Evolutionary conservation across 2,113 vertebrate species (phyloP).

Genomic region (Heterotis niloticus): DNA sequence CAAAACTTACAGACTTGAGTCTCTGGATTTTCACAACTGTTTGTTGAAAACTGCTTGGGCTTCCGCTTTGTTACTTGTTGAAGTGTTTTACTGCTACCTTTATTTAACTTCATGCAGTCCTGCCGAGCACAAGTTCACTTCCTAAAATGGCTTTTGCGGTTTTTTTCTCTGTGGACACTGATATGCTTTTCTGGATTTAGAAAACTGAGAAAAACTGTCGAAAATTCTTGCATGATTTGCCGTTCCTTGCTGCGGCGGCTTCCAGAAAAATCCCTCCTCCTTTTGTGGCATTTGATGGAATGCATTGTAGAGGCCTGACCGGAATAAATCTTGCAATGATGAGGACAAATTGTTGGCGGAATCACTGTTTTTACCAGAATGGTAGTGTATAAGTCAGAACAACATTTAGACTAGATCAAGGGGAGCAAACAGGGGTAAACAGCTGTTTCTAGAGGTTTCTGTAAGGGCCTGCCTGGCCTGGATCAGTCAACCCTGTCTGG

Average conservation of each 20-base stretch:
- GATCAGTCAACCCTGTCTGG: conserved; percentile 30
- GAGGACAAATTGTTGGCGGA: neutral
- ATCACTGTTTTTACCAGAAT: conserved; percentile 9
- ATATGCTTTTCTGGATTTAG: neutral
- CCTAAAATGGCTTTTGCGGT: conserved; percentile 5
- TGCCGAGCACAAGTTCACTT: neutral
- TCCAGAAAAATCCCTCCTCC: neutral
- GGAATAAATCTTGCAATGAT: neutral
- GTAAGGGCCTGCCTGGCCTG: conserved; percentile 20
- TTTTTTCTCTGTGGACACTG: conserved; percentile 25
- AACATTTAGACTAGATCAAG: neutral
- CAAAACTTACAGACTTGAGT: too few relatives aligned
- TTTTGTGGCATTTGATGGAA: conserved; percentile 6
- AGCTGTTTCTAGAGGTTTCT: conserved; percentile 21
- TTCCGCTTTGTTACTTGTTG: too few relatives aligned
- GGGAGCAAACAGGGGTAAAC: neutral
- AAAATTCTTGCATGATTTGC: conserved; percentile 19
- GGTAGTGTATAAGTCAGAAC: neutral
- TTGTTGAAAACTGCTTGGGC: too few relatives aligned
- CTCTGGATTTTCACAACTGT: too few relatives aligned
- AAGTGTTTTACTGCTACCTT: too few relatives aligned
- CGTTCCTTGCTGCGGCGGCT: neutral
- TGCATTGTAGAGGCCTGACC: neutral
- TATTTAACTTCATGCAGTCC: too few relatives aligned
- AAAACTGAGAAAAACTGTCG: conserved; percentile 22